Conservation (phyloP, 2,888 invertebrate genomes). For the Meteorus colon region DNA sequence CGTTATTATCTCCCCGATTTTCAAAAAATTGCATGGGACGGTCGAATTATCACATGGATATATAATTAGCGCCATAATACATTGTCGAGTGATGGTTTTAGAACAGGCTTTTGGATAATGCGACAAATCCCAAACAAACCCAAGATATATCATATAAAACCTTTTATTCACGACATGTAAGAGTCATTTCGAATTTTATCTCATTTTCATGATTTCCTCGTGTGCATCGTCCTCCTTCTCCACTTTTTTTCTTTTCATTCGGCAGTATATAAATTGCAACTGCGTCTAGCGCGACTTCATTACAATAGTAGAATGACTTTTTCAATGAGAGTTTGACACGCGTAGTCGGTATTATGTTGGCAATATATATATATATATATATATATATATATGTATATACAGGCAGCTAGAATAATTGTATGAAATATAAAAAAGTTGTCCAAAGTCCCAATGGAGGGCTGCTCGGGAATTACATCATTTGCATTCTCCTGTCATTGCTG, state of each 20-base stretch:
- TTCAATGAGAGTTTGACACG: constrained; percentile 44
- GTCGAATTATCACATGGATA: no score
- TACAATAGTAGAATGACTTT: constrained; percentile 47
- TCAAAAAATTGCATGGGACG: no score
- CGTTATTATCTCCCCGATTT: no score
- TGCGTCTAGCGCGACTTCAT: constrained; percentile 33
- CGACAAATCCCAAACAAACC: no score
- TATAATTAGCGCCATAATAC: no score
- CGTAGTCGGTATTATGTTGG: constrained; percentile 27
- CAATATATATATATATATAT: constrained; percentile 38
- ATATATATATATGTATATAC: constrained; percentile 35
- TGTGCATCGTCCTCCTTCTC: neutral
- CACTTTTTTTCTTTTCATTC: neutral
- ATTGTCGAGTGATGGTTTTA: no score
- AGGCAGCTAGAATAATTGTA: constrained; percentile 37
- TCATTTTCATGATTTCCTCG: neutral
- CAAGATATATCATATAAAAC: neutral
- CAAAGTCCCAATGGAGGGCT: constrained; percentile 55
- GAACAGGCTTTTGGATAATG: no score
- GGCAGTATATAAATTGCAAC: constrained; percentile 13
- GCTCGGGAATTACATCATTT: constrained; percentile 65
- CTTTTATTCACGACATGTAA: neutral
- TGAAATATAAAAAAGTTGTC: constrained; percentile 52
- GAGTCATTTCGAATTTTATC: neutral
- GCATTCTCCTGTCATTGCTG: constrained; percentile 49